Evolutionary conservation across 92 coral and sea anemone genomes (phyloP), one percentile per base, ranked within the genome.

Genomic region (Bergia puertoricense): DNA sequence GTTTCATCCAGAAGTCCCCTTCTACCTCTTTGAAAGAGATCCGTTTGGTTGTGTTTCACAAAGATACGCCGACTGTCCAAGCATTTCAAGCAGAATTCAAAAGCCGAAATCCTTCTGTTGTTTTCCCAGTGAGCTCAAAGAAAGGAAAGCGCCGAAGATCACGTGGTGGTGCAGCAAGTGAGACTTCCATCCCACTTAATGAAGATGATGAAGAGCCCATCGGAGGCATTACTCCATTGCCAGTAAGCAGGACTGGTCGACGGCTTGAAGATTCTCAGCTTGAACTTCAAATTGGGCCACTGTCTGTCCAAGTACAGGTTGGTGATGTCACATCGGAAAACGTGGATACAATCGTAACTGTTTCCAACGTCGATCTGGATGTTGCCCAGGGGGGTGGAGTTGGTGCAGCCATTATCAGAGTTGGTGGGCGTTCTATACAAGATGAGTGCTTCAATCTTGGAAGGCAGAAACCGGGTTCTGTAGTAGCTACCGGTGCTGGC

Each of bases 291-390:
- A 37, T 93, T 2, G 98, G 92, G 11, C 45, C 69, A 78, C 56
- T 91, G 36, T 76, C 80, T 50, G 91, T 95, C 38, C 94, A 93
- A 79, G 85, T 88, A 40, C 82, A 89, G 37, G n/a, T 75, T 71
- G 98, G 98, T 4, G 95, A 94, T 86, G 86, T 96, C 41, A 96
- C 96, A 44, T 74, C 88, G 44, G 95, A 96, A 92, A 79, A 68
- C 18, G 92, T 93, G 1, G 93, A 96, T 71, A 96, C 96, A 37
- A 92, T 96, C 16, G 97, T 79, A 4, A 92, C 87, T 38, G 50
- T 85, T 50, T 85, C 98, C 2, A 94, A 91, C 51, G 50, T 30
- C 20, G 10, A 72, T 43, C 90, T 92, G 16, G 88, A 88, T 59
- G 46, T 93, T 15, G 43, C 93, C 5, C 74, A 38, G 42, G 90